These are phyloP conservation scores for Cheiracanthium punctorium DNA, from an alignment of 2,888 invertebrate species.

Conservation along the genomic window DNA sequence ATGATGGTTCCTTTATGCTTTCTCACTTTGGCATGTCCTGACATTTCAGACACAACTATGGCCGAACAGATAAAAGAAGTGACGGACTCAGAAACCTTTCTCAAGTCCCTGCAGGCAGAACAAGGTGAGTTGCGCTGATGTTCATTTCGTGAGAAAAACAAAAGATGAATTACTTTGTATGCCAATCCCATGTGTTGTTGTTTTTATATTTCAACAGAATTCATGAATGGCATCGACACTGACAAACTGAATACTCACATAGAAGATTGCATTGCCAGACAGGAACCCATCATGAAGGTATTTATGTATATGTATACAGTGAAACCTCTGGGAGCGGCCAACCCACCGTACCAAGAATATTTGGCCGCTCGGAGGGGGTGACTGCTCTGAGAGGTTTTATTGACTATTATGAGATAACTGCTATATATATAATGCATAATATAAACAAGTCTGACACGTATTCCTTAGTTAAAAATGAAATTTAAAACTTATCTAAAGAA, in stretches of 20 bases:
- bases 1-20: too few species aligned
- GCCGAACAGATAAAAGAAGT: constrained; percentile 94
- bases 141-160: too few species aligned
- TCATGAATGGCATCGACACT: constrained; percentile 91
- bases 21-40: not conserved
- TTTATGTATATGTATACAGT: too few species aligned
- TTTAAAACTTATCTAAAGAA: too few species aligned
- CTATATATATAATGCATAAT: too few species aligned
- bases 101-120: constrained; percentile 84
- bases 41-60: constrained; percentile 87
- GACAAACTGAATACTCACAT: constrained; percentile 92
- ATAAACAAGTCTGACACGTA: too few species aligned
- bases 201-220: constrained; percentile 79
- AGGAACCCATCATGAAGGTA: constrained; percentile 86
- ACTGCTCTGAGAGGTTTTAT: too few species aligned
- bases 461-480: too few species aligned
- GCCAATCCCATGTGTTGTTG: not conserved
- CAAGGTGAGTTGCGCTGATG: constrained; percentile 61
- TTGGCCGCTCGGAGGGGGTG: too few species aligned
- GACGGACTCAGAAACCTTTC: constrained; percentile 84
- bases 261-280: constrained; percentile 92
- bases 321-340: too few species aligned
- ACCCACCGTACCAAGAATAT: too few species aligned
- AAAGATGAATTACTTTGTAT: not conserved
- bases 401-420: too few species aligned